Conservation (phyloP, 2,113 vertebrate species). For the Hippocampus comes region DNA sequence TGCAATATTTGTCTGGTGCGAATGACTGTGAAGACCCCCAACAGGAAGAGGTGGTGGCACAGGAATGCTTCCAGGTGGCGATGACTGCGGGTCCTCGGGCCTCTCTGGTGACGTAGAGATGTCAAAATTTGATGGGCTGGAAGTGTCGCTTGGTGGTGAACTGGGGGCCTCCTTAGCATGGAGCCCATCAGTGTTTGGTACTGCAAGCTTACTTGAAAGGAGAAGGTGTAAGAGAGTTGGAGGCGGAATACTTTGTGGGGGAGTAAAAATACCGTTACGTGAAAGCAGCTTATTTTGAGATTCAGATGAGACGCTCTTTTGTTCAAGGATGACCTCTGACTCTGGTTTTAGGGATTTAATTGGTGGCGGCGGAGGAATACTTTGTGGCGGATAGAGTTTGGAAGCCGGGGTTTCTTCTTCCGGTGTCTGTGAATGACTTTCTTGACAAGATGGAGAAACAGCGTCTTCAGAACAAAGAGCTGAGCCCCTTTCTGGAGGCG, state of each 20-base stretch:
- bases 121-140: slow-evolving; percentile 9
- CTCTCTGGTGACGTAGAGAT: slow-evolving; percentile 18
- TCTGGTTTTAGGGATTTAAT: slow-evolving; percentile 2
- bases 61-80: slow-evolving; percentile 26
- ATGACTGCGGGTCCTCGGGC: slow-evolving; percentile 9
- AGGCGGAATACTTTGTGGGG: slow-evolving; percentile 48
- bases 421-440: slow-evolving; percentile 1
- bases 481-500: background rate
- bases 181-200: slow-evolving; percentile 5
- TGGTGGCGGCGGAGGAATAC: slow-evolving; percentile 44
- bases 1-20: slow-evolving; percentile 16
- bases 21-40: slow-evolving; percentile 17
- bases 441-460: slow-evolving; percentile 11
- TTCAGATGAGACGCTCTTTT: slow-evolving; percentile 12
- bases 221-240: slow-evolving; percentile 28
- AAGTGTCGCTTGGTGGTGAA: slow-evolving; percentile 24
- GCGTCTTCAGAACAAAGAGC: slow-evolving; percentile 11
- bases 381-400: slow-evolving; percentile 33
- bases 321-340: slow-evolving; percentile 14
- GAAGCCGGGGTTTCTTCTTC: slow-evolving; percentile 10
- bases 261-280: slow-evolving; percentile 30
- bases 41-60: slow-evolving; percentile 38
- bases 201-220: slow-evolving; percentile 1
- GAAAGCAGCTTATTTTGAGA: slow-evolving; percentile 6
- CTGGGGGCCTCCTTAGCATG: slow-evolving; percentile 10